Base-by-base conservation (phyloP, 2,888 invertebrate genomes). In the Charanyca ferruginea region DNA sequence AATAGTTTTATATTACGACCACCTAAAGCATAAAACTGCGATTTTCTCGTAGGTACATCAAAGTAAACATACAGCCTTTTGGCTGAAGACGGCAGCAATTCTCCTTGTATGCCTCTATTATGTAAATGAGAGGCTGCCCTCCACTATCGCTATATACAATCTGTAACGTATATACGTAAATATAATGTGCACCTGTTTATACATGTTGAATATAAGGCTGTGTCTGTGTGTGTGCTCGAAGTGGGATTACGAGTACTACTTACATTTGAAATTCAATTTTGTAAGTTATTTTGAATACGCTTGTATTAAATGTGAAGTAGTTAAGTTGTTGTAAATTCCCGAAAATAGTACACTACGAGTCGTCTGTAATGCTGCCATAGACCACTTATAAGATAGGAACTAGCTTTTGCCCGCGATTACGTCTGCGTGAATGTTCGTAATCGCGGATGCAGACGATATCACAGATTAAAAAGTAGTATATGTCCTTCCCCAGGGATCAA, bases 111-210 rank as follows among this genome's bases (percentile, higher is more conserved):
- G 74, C 74, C 61, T 66, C 77, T 61, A 73, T 74, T 74, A 74
- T 74, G 78, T 75, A 75, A 73, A 75, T 73, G 67, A 74, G 73
- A 77, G 60, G 54, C 67, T 61, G 66, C 60, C 73, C 53, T 58
- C 59, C 58, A 52, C 73, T 66, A 78, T 66, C 78, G 51, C 45
- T 48, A 45, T 62, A 59, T 62, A 75, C 73, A 66, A 75, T 74
- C 74, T 77, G 67, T 52, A 66, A 48, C 42, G 41, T 55, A 58
- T 55, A 58, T 38, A 77, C 25, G 53, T 53, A 48, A 58, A 45
- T 22, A 23, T 54, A 47, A 64, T 32, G 58, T 57, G 44, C 45
- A 78, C 61, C 73, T 77, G 58, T 38, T 22, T 45, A 13, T 57
- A 53, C 41, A 25, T 18, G 23, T 42, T 5, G 32, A 23, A 41